Percentiles rank a stretch among this genome's conserved stretches.
phyloP scores from a whole-genome alignment of 2,888 invertebrate species.

The Melinopterus prodromus region DNA sequence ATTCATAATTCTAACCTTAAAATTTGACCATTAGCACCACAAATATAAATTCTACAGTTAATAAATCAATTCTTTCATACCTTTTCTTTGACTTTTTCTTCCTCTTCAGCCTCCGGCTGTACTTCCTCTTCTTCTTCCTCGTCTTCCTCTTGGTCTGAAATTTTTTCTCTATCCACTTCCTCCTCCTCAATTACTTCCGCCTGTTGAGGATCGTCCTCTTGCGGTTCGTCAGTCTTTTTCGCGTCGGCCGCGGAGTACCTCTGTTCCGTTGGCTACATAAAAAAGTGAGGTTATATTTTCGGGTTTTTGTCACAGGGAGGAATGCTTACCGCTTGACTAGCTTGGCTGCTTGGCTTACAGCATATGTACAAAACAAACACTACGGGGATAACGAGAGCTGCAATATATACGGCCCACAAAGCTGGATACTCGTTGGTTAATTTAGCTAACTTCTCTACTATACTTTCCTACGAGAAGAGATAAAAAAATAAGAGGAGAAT shows the following conservation, averaged over 20 bases:
- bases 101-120: slow-evolving; percentile 44
- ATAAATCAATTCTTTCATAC: slow-evolving; percentile 26
- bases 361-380: slow-evolving; percentile 83
- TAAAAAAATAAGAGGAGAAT: background rate
- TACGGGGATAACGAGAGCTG: slow-evolving; percentile 80
- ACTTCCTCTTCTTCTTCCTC: slow-evolving; percentile 53
- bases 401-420: slow-evolving; percentile 87
- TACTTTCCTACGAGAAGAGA: slow-evolving; percentile 70
- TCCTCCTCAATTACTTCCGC: slow-evolving; percentile 54
- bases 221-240: slow-evolving; percentile 78
- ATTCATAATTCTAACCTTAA: background rate
- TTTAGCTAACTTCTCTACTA: slow-evolving; percentile 77
- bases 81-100: slow-evolving; percentile 33
- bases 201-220: slow-evolving; percentile 67
- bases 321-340: slow-evolving; percentile 45
- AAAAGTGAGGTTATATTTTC: background rate
- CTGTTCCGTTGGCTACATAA: slow-evolving; percentile 53
- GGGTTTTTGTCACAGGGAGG: background rate
- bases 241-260: slow-evolving; percentile 62
- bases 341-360: slow-evolving; percentile 66
- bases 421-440: slow-evolving; percentile 88
- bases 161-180: slow-evolving; percentile 47
- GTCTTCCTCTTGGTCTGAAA: slow-evolving; percentile 52
- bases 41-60: slow-evolving; percentile 21
- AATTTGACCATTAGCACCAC: background rate